phyloP scores from a whole-genome alignment of 1,140 invertebrate genomes.

The Phymorhynchus buccinoides region DNA sequence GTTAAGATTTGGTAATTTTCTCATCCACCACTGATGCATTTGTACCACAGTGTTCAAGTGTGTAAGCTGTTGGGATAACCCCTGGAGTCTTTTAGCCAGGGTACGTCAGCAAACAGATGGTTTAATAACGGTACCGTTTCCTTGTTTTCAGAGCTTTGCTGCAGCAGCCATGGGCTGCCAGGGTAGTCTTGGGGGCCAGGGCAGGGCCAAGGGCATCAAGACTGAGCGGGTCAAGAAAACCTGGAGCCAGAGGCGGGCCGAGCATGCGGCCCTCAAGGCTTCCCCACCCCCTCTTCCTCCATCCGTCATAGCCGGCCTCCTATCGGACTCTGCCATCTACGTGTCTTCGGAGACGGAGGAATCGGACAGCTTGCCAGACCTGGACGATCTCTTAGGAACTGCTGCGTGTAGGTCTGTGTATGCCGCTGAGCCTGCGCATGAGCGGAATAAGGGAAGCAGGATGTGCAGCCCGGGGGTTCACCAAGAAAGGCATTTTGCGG shows the following conservation, averaged over 20 bases:
- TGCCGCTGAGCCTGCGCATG: neutral
- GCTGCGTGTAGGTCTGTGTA: too few species aligned
- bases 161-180: neutral
- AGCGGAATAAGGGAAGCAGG: neutral
- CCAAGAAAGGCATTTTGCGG: slow-evolving; percentile 19
- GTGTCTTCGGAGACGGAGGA: neutral
- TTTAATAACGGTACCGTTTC: too few species aligned
- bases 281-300: neutral
- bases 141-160: slow-evolving; percentile 1
- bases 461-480: neutral
- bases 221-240: neutral
- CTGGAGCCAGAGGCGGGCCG: slow-evolving; percentile 3
- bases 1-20: too few species aligned
- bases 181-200: neutral
- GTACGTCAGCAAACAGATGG: too few species aligned
- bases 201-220: neutral
- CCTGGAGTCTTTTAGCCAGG: too few species aligned
- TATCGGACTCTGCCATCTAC: neutral
- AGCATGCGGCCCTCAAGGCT: neutral
- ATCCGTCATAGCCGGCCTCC: too few species aligned
- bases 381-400: neutral
- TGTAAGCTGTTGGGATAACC: too few species aligned
- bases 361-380: slow-evolving; percentile 6
- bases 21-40: too few species aligned
- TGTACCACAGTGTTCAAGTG: too few species aligned